A percentile compares a stretch with the other conserved stretches of the same genome.
These are phyloP conservation scores for Nicator chloris DNA, from an alignment of 2,113 vertebrate genomes.

Conservation along the genomic window DNA sequence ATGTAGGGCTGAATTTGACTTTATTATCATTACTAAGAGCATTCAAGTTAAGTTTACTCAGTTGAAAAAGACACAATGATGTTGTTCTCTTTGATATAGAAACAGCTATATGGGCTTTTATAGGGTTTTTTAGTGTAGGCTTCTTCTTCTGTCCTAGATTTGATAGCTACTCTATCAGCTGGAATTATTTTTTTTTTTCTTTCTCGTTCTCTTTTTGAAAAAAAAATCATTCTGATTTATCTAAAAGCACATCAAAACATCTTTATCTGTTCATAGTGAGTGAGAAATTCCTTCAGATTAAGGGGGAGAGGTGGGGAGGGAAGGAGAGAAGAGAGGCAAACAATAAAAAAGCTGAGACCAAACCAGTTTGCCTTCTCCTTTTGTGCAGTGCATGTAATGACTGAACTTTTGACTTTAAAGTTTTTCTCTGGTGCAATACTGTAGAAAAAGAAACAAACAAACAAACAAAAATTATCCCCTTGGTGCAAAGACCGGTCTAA, in stretches of 20 bases:
- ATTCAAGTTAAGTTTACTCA: constrained; percentile 24
- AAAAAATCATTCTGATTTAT: neutral
- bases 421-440: neutral
- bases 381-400: neutral
- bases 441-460: constrained; percentile 11
- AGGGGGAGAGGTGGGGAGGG: neutral
- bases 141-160: constrained; percentile 30
- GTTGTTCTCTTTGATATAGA: neutral
- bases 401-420: constrained; percentile 30
- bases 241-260: neutral
- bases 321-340: neutral
- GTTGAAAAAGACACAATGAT: constrained; percentile 11
- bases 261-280: neutral
- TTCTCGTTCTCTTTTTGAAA: neutral
- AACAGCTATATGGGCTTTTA: neutral
- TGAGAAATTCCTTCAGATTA: constrained; percentile 35
- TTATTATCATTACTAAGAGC: constrained; percentile 5
- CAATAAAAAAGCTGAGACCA: constrained; percentile 1
- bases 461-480: neutral
- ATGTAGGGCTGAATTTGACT: constrained; percentile 26
- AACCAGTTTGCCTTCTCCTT: neutral
- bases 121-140: constrained; percentile 20
- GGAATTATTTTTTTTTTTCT: neutral
- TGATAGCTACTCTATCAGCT: constrained; percentile 11
- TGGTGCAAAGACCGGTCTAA: neutral